A percentile compares a stretch with the other conserved stretches of the same genome.
phyloP scores from a whole-genome alignment of 2,113 vertebrate species.

The Peromyscus californicus region DNA sequence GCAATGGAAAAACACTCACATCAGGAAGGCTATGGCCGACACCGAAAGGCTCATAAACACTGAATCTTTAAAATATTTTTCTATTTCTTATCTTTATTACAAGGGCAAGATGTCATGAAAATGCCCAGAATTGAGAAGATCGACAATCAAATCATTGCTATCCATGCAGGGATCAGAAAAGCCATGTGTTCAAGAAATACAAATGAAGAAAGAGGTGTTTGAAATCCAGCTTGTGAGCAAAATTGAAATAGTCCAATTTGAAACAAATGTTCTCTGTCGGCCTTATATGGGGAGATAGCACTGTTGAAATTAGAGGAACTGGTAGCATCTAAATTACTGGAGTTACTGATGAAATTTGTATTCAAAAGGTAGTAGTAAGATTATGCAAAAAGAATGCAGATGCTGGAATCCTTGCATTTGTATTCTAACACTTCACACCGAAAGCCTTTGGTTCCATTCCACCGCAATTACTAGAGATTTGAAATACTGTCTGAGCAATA shows the following conservation, averaged over 20 bases:
- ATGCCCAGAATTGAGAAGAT: background rate
- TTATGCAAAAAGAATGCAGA: constrained; percentile 67
- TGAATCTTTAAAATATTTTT: background rate
- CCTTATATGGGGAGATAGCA: background rate
- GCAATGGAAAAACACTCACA: background rate
- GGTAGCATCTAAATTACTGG: constrained; percentile 43
- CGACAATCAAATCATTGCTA: background rate
- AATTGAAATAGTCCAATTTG: constrained; percentile 27
- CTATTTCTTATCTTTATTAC: background rate
- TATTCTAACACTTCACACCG: constrained; percentile 30
- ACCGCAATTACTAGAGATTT: constrained; percentile 69
- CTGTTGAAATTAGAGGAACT: background rate
- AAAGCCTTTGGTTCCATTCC: constrained; percentile 53
- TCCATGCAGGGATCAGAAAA: background rate
- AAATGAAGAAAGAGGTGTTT: constrained; percentile 1
- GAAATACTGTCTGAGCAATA: constrained; percentile 53
- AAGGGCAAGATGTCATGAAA: constrained; percentile 3
- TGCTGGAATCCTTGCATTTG: constrained; percentile 41
- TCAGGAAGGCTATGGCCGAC: background rate
- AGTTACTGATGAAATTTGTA: constrained; percentile 61
- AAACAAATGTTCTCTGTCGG: constrained; percentile 1
- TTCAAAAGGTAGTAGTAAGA: constrained; percentile 60
- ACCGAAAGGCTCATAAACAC: background rate
- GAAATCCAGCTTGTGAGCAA: constrained; percentile 9
- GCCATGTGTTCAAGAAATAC: constrained; percentile 28